Evolutionary conservation across 1,140 invertebrate species (phyloP).

Genomic region (Daktulosphaira vitifoliae): DNA sequence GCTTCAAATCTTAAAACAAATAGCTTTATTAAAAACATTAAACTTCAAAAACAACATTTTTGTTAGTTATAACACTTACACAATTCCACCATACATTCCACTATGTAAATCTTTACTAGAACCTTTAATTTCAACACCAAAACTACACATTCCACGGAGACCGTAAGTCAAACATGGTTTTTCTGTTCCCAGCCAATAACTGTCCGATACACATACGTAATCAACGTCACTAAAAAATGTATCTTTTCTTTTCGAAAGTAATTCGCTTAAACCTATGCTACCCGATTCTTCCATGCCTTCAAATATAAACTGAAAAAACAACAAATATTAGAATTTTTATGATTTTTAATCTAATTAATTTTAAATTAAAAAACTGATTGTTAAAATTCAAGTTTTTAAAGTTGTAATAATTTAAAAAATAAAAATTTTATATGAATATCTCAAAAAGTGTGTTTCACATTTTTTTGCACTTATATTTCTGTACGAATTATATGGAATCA

Average conservation of each 20-base stretch:
- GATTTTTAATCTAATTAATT: conserved; percentile 55
- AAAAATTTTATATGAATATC: no score
- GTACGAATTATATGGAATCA: no score
- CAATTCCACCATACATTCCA: conserved; percentile 86
- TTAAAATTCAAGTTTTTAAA: conserved; percentile 16
- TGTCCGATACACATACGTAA: conserved; percentile 96
- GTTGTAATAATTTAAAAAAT: no score
- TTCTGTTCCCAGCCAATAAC: conserved; percentile 94
- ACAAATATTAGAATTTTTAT: conserved; percentile 56
- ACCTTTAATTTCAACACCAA: conserved; percentile 80
- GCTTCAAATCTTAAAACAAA: conserved; percentile 58
- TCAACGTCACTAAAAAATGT: conserved; percentile 77
- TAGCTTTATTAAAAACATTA: conserved; percentile 17
- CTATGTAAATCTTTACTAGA: conserved; percentile 89
- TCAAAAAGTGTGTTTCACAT: no score
- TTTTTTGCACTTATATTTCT: no score
- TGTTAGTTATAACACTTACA: conserved; percentile 49
- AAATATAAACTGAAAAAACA: conserved; percentile 75
- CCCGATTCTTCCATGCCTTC: conserved; percentile 99
- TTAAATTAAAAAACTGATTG: conserved; percentile 21
- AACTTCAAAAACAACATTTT: not conserved
- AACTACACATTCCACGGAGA: conserved; percentile 87
- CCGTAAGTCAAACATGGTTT: conserved; percentile 98
- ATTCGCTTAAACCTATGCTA: conserved; percentile 85
- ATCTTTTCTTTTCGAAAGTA: conserved; percentile 65